phyloP scores from a whole-genome alignment of 2,888 invertebrate genomes.

The Trachelus tabidus region DNA sequence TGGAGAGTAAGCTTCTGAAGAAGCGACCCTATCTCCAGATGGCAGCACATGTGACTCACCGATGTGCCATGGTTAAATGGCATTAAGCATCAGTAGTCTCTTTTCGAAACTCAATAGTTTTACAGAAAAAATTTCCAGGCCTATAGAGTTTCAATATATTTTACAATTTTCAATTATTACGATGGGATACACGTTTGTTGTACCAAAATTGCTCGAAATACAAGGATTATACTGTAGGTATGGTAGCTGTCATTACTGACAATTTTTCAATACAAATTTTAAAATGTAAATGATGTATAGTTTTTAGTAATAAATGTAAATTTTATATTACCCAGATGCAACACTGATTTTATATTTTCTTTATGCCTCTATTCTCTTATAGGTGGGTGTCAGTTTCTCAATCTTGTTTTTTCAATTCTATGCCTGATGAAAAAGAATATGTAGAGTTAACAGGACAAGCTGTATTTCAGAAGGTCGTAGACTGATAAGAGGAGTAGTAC shows the following conservation, averaged over 20 bases:
- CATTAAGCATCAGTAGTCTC: background rate
- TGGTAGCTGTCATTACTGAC: background rate
- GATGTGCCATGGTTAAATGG: background rate
- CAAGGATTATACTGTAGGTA: background rate
- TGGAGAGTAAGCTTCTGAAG: background rate
- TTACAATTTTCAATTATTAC: background rate
- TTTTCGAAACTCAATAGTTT: background rate
- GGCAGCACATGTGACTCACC: background rate
- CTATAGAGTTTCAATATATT: background rate
- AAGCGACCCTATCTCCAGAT: background rate
- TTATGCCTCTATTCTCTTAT: background rate
- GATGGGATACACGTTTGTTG: background rate
- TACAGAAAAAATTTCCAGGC: background rate
- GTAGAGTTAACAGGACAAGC: background rate
- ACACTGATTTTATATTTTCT: background rate
- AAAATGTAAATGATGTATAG: background rate
- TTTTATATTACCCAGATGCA: background rate
- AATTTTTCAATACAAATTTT: background rate
- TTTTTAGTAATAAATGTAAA: background rate
- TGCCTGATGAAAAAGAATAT: background rate
- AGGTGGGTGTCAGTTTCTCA: too few relatives aligned
- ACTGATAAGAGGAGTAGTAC: slow-evolving; percentile 62
- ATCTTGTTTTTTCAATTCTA: background rate
- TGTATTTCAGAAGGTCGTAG: slow-evolving; percentile 25
- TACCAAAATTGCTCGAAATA: background rate